phyloP scores from a whole-genome alignment of 2,888 invertebrate genomes.

The Eudemis profundana region DNA sequence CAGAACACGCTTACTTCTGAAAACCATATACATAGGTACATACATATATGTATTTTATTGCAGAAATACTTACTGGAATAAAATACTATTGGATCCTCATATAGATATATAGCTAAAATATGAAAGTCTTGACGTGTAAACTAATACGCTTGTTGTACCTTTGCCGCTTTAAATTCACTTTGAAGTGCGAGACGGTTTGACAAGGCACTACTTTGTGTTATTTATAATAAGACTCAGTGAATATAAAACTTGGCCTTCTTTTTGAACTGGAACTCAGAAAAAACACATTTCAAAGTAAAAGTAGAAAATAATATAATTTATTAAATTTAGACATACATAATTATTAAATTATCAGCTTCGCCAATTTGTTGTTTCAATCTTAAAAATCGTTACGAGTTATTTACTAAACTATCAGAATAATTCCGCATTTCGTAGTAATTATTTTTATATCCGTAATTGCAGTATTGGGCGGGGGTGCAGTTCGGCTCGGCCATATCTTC shows the following conservation, averaged over 20 bases:
- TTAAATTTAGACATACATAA: conserved; percentile 22
- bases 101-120: conserved; percentile 18
- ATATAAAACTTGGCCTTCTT: background rate
- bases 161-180: conserved; percentile 22
- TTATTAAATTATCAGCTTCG: background rate
- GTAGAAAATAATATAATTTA: conserved; percentile 33
- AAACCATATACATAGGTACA: no score
- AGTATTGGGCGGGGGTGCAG: conserved; percentile 67
- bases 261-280: background rate
- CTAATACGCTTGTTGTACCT: conserved; percentile 19
- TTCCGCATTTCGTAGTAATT: conserved; percentile 74
- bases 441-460: conserved; percentile 75
- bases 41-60: background rate
- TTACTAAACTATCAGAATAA: conserved; percentile 70
- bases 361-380: conserved; percentile 40
- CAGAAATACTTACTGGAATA: background rate
- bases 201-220: background rate
- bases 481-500: conserved; percentile 63
- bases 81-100: no score
- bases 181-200: conserved; percentile 17
- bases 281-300: background rate
- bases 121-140: conserved; percentile 14
- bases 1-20: no score
- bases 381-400: conserved; percentile 57
- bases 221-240: conserved; percentile 1